Conservation (phyloP, 2,888 invertebrate species). For the Eilema caniola region DNA sequence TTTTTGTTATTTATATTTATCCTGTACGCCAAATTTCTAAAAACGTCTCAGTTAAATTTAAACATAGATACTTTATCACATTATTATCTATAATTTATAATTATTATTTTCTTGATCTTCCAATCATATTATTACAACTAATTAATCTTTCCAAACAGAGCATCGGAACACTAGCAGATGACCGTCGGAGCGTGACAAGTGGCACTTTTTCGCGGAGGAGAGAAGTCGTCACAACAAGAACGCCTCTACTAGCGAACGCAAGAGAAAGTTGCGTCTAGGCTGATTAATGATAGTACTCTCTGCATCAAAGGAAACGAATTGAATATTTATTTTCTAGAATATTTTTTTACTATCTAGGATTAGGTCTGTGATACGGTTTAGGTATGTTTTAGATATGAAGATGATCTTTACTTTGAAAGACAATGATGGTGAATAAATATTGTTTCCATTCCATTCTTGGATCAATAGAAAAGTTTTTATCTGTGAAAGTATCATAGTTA, state of each 20-base stretch:
- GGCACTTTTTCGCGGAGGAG: slow-evolving; percentile 82
- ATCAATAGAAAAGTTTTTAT: too few relatives aligned
- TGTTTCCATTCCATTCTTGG: neutral
- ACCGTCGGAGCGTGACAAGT: slow-evolving; percentile 78
- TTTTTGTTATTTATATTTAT: too few relatives aligned
- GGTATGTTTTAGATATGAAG: slow-evolving; percentile 19
- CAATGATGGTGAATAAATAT: neutral
- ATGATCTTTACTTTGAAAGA: slow-evolving; percentile 1
- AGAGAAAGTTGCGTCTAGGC: slow-evolving; percentile 90
- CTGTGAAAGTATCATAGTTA: too few relatives aligned
- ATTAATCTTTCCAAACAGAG: slow-evolving; percentile 62
- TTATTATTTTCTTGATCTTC: neutral
- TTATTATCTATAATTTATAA: neutral
- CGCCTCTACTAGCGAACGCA: slow-evolving; percentile 89
- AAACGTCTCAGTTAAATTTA: too few relatives aligned
- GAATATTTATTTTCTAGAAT: slow-evolving; percentile 39
- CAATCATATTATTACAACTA: neutral
- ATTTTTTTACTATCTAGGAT: slow-evolving; percentile 48
- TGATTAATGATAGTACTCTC: slow-evolving; percentile 44
- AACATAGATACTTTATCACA: too few relatives aligned
- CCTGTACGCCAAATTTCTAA: too few relatives aligned
- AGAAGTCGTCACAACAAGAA: slow-evolving; percentile 91
- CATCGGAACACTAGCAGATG: slow-evolving; percentile 77
- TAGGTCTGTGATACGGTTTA: slow-evolving; percentile 42
- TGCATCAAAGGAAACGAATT: slow-evolving; percentile 52